These are phyloP conservation scores for Drosophila pruinosa DNA, from an alignment of 1,140 invertebrate species.

Conservation along the genomic window DNA sequence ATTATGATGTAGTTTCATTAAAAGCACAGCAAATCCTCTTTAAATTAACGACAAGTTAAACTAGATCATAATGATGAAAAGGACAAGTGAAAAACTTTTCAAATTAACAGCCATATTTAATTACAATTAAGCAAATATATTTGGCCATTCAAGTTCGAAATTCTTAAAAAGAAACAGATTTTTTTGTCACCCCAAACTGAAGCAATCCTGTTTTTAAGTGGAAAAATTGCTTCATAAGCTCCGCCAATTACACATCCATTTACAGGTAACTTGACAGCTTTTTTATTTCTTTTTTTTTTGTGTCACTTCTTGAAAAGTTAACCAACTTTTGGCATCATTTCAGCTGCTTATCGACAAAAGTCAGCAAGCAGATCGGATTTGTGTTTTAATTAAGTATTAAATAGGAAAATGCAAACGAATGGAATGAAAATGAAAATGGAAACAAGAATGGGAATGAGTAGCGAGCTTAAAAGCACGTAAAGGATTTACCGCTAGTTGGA, in stretches of 20 bases:
- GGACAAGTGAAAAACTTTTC: no score
- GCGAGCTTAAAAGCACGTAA: slow-evolving; percentile 36
- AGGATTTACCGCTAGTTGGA: slow-evolving; percentile 46
- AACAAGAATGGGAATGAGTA: slow-evolving; percentile 3
- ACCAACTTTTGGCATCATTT: slow-evolving; percentile 65
- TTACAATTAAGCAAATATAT: background rate
- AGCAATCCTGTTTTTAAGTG: slow-evolving; percentile 40
- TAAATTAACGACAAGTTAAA: no score
- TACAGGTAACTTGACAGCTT: no score
- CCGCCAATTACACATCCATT: slow-evolving; percentile 64
- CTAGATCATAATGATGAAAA: no score
- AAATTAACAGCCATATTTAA: background rate
- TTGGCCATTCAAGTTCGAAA: background rate
- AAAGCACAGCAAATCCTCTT: no score
- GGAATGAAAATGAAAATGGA: slow-evolving; percentile 25
- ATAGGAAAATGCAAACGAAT: slow-evolving; percentile 54
- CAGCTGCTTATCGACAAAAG: slow-evolving; percentile 66
- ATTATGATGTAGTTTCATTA: no score
- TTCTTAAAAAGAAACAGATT: background rate
- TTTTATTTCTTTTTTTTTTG: slow-evolving; percentile 2
- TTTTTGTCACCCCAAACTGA: background rate
- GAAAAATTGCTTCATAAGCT: slow-evolving; percentile 44
- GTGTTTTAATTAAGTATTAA: slow-evolving; percentile 76
- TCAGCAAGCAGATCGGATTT: slow-evolving; percentile 74
- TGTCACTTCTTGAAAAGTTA: slow-evolving; percentile 25